Percentiles rank a stretch among this genome's conserved stretches.
Evolutionary conservation across 2,113 vertebrate genomes (phyloP).

Genomic region (Epinephelus moara): DNA sequence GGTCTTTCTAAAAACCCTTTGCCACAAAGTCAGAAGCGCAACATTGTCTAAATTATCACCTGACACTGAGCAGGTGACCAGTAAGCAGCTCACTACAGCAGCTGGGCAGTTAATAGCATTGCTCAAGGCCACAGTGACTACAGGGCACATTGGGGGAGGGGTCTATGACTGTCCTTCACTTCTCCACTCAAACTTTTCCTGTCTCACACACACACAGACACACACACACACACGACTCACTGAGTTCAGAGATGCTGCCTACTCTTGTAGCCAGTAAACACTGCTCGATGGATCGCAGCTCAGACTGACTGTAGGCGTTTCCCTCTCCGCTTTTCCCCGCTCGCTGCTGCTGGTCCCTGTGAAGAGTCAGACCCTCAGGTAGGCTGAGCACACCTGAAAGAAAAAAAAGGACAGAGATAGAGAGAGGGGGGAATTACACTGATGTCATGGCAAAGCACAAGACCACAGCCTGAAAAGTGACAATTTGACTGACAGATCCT

Average conservation of each 20-base stretch:
- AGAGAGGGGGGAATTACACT: not conserved
- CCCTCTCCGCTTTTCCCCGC: conserved; percentile 90
- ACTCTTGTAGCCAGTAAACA: conserved; percentile 95
- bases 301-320: conserved; percentile 93
- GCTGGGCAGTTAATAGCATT: not conserved
- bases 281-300: conserved; percentile 95
- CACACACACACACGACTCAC: conserved; percentile 85
- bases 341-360: conserved; percentile 92
- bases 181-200: not conserved
- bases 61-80: not conserved
- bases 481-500: not conserved
- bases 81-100: not conserved
- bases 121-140: conserved; percentile 13
- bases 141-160: not conserved
- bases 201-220: conserved; percentile 1
- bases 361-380: conserved; percentile 93
- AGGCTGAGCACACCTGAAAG: conserved; percentile 93
- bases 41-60: not conserved
- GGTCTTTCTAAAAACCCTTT: not conserved
- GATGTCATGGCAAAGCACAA: not conserved
- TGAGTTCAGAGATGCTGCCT: conserved; percentile 97
- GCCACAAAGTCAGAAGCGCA: not conserved
- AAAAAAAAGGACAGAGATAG: conserved; percentile 21
- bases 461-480: not conserved
- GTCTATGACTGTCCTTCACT: not conserved